These are phyloP conservation scores for Dichetophora obliterata DNA, from an alignment of 2,888 invertebrate genomes.

Conservation along the genomic window DNA sequence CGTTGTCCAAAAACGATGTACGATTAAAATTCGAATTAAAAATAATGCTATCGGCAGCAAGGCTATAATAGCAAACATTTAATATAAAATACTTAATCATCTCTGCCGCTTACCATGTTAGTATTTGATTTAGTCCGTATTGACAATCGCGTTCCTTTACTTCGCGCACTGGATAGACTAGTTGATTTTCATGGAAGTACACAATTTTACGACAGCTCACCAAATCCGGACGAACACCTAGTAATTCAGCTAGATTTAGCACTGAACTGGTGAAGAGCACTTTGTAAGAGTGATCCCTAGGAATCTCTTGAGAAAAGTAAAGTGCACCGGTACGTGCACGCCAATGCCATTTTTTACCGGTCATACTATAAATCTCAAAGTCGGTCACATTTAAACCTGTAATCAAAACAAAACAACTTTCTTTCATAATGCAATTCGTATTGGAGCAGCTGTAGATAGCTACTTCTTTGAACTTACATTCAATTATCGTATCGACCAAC, in stretches of 20 bases:
- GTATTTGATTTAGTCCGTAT: conserved; percentile 81
- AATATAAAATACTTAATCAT: not conserved
- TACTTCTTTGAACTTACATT: conserved; percentile 60
- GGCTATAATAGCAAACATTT: conserved; percentile 65
- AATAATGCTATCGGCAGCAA: conserved; percentile 77
- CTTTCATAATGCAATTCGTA: not conserved
- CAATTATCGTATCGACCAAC: conserved; percentile 72
- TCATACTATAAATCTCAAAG: conserved; percentile 73
- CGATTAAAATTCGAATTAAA: conserved; percentile 81
- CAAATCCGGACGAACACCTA: conserved; percentile 78
- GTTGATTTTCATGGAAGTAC: conserved; percentile 85
- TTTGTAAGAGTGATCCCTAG: conserved; percentile 71
- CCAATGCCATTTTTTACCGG: conserved; percentile 86
- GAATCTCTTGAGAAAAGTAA: conserved; percentile 75
- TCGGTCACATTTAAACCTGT: conserved; percentile 63
- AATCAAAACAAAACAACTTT: conserved; percentile 24
- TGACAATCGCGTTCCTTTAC: conserved; percentile 80
- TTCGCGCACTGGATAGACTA: conserved; percentile 78
- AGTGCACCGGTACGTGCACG: conserved; percentile 78
- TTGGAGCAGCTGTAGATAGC: conserved; percentile 8
- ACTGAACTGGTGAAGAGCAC: conserved; percentile 79
- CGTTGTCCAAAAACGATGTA: conserved; percentile 76
- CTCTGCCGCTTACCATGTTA: conserved; percentile 73
- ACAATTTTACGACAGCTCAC: conserved; percentile 74
- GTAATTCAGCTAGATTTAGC: conserved; percentile 77